Evolutionary conservation across 2,797 vertebrate species (phyloP), one percentile per base, ranked within the genome.

Genomic region (Danio albolineatus): DNA sequence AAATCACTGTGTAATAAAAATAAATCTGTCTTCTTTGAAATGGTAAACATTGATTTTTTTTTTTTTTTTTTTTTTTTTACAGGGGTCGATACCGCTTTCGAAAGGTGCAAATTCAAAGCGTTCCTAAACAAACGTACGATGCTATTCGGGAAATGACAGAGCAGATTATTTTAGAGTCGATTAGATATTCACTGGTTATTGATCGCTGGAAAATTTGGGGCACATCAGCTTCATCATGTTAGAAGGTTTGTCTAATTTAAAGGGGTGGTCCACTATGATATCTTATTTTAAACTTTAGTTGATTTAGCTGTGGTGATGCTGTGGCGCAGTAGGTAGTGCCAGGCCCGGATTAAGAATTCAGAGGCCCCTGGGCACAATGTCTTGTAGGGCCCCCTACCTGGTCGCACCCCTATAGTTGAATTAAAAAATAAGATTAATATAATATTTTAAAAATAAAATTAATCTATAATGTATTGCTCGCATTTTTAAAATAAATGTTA

Each of bases 1-100:
- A 77, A 76, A 80, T 84, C 82, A 77, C 73, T 75, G 57, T 79
- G 69, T 75, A 83, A 83, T 82, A 79, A 79, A 85, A 78, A 79
- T 59, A 79, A 82, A 70, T 83, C 73, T 76, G 75, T 73, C 67
- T 51, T 66, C 73, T 79, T 76, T 49, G 81, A 86, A 84, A 83
- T 74, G 76, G 51, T 46, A 9, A 48, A n/a, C 67, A 82, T 80
- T 82, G 76, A 84, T 83, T 83, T 78, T 76, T 28, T 28, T 28
- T n/a, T 83, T 83, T 78, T 76, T 28, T 28, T 28, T n/a, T n/a
- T n/a, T n/a, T n/a, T 28, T 28, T 28, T 28, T 46, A 64, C 76
- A 28, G 67, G 21, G 43, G 57, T 73, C 80, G 77, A 82, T 73
- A 83, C 72, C 46, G 44, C 60, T 57, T 78, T 74, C 19, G 57